phyloP scores from a whole-genome alignment of 2,113 vertebrate species.

The Nothocercus nigrocapillus region DNA sequence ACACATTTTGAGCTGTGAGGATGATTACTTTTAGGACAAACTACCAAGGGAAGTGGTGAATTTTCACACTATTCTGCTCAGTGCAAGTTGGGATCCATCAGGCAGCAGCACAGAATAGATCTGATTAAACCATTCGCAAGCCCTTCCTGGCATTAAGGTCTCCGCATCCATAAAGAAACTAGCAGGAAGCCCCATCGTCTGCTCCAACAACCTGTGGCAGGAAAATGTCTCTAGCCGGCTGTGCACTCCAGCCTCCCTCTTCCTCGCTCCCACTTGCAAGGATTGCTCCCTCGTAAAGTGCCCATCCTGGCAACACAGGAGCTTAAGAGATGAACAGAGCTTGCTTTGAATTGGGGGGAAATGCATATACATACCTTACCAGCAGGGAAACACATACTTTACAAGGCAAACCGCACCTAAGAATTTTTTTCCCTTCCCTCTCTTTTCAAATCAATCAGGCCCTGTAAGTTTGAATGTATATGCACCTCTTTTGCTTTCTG shows the following conservation, averaged over 20 bases:
- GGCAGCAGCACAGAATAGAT: neutral
- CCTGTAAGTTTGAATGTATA: constrained; percentile 51
- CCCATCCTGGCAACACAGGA: constrained; percentile 55
- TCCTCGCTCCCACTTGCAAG: neutral
- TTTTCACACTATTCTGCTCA: neutral
- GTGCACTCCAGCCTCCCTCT: neutral
- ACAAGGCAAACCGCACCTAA: constrained; percentile 70
- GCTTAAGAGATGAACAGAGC: constrained; percentile 73
- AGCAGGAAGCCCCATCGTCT: neutral
- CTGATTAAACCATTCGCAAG: constrained; percentile 1
- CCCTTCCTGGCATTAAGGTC: neutral
- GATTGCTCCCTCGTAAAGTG: constrained; percentile 27
- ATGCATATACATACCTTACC: constrained; percentile 62
- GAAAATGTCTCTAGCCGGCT: constrained; percentile 9
- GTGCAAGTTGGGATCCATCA: neutral
- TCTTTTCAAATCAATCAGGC: constrained; percentile 68
- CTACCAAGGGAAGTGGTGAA: constrained; percentile 14
- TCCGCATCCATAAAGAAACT: neutral
- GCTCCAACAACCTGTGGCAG: neutral
- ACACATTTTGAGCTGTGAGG: neutral
- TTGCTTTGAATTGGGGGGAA: constrained; percentile 65
- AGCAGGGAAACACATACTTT: constrained; percentile 71
- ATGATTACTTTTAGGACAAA: constrained; percentile 52
- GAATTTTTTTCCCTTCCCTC: constrained; percentile 49
- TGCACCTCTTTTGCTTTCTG: constrained; percentile 43